Conservation (phyloP, 2,113 vertebrate genomes). For the Hepsetus odoe region DNA sequence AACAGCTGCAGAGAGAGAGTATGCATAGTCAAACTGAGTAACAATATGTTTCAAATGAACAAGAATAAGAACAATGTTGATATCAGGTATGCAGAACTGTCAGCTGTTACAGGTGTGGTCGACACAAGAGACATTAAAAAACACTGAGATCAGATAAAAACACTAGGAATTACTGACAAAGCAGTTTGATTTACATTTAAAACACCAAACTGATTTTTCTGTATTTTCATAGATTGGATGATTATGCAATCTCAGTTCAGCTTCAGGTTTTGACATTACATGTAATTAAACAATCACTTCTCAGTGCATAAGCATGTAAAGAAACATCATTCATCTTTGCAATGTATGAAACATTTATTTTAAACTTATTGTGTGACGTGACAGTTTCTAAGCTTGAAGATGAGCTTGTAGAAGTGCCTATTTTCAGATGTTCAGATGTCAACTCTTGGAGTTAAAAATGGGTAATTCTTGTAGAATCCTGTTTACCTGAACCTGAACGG, state of each 20-base stretch:
- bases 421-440: constrained; percentile 16
- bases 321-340: no score
- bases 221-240: no score
- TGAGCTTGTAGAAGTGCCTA: no score
- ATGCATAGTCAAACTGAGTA: not conserved
- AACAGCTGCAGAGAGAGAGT: constrained; percentile 15
- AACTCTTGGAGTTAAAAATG: not conserved
- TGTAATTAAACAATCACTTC: no score
- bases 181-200: not conserved
- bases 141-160: not conserved
- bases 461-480: not conserved
- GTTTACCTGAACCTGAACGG: constrained; percentile 31
- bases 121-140: not conserved
- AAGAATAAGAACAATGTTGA: not conserved
- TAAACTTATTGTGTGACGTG: no score
- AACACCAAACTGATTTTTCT: not conserved
- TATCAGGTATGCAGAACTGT: no score
- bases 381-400: no score
- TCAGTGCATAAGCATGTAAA: no score
- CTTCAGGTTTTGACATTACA: no score
- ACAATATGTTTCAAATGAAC: not conserved
- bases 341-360: no score
- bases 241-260: no score
- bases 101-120: not conserved
- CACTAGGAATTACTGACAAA: not conserved